phyloP scores from a whole-genome alignment of 37 sponge, comb jelly and placozoan species.

The Beroe ovata region DNA sequence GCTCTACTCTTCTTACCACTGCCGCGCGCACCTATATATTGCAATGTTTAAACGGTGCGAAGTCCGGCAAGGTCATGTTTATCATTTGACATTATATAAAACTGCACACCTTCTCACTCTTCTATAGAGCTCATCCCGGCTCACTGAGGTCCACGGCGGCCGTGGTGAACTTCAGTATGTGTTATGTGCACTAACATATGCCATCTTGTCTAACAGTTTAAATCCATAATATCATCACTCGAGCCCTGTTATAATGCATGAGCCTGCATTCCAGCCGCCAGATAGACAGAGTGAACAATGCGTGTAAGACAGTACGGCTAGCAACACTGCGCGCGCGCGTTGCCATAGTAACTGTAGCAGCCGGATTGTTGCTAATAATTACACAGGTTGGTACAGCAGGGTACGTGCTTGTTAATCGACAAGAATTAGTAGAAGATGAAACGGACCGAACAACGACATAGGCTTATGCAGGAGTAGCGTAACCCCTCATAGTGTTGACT shows the following conservation, averaged over 20 bases:
- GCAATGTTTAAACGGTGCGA: slow-evolving; percentile 25
- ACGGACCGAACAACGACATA: background rate
- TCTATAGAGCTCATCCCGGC: background rate
- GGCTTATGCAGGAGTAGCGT: too few relatives aligned
- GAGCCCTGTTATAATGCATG: too few relatives aligned
- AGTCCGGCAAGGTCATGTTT: slow-evolving; percentile 13
- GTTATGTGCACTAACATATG: background rate
- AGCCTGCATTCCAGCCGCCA: too few relatives aligned
- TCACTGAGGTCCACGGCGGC: too few relatives aligned
- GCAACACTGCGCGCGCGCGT: background rate
- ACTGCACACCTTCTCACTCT: too few relatives aligned
- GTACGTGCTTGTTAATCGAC: background rate
- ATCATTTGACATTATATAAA: too few relatives aligned
- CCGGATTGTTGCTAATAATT: background rate
- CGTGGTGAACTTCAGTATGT: too few relatives aligned
- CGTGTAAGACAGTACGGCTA: background rate
- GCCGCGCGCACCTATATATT: too few relatives aligned
- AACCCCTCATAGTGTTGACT: too few relatives aligned
- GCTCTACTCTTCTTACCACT: too few relatives aligned
- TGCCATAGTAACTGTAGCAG: background rate
- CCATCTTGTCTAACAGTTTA: background rate
- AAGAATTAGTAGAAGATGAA: background rate
- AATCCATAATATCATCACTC: too few relatives aligned
- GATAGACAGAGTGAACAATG: too few relatives aligned
- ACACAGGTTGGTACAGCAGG: background rate